A percentile compares a stretch with the other conserved stretches of the same genome.
Evolutionary conservation across 2,797 vertebrate genomes (phyloP).

Genomic region (Echiichthys vipera): DNA sequence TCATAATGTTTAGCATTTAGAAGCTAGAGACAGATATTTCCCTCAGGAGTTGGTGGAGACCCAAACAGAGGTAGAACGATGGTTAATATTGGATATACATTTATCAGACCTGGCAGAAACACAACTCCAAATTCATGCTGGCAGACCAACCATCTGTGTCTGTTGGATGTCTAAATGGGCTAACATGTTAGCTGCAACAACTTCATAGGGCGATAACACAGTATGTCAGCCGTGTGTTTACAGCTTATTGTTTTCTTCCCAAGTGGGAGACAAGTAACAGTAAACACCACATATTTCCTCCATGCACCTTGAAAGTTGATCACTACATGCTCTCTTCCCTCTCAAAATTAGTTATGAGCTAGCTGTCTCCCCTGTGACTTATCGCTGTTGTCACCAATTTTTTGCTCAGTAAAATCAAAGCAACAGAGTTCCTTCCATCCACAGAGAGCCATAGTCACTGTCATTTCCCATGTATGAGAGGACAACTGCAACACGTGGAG

Average conservation of each 20-base stretch:
- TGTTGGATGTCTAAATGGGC: background rate
- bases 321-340: constrained; percentile 28
- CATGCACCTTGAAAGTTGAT: constrained; percentile 31
- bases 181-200: background rate
- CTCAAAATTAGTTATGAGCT: constrained; percentile 24
- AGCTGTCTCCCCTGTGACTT: constrained; percentile 20
- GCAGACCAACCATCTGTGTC: no score
- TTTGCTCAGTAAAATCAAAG: constrained; percentile 40
- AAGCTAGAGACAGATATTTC: no score
- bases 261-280: constrained; percentile 11
- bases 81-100: background rate
- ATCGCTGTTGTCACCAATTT: constrained; percentile 9
- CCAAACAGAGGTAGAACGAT: background rate
- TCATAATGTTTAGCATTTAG: background rate
- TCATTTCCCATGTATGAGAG: constrained; percentile 16
- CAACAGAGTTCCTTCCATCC: constrained; percentile 7
- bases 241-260: background rate
- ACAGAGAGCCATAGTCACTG: constrained; percentile 10
- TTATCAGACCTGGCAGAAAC: background rate
- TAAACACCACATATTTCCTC: constrained; percentile 18
- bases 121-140: background rate
- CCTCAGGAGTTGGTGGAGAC: background rate
- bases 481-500: background rate
- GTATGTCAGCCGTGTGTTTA: constrained; percentile 11
- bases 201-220: background rate